Evolutionary conservation across 1,140 invertebrate genomes (phyloP).

Genomic region (Lordiphosa collinella): DNA sequence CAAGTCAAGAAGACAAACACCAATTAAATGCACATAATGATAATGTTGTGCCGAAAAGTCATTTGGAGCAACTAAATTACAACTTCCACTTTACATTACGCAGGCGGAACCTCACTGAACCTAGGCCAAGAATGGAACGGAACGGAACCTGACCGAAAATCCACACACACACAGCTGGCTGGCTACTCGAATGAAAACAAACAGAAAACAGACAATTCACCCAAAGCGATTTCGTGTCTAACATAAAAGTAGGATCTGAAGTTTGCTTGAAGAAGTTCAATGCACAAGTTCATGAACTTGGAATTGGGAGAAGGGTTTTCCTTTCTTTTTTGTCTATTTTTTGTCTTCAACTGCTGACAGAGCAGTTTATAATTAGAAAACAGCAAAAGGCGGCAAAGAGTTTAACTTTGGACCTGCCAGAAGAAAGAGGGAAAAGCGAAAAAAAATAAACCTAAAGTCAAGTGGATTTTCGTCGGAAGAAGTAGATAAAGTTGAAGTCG

Average conservation of each 20-base stretch:
- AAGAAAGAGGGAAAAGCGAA: constrained; percentile 39
- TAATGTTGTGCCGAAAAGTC: constrained; percentile 77
- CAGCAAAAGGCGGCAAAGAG: constrained; percentile 27
- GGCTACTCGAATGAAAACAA: constrained; percentile 72
- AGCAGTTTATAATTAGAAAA: constrained; percentile 75
- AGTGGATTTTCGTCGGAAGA: constrained; percentile 67
- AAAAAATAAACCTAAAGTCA: constrained; percentile 41
- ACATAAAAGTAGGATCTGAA: constrained; percentile 39
- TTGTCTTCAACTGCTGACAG: constrained; percentile 48
- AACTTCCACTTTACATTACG: constrained; percentile 74
- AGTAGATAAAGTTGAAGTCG: constrained; percentile 49
- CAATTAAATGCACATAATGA: constrained; percentile 76
- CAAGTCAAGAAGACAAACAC: constrained; percentile 60
- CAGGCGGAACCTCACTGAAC: constrained; percentile 35
- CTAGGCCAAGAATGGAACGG: constrained; percentile 17
- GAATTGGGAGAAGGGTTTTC: constrained; percentile 52
- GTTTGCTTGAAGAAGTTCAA: constrained; percentile 66
- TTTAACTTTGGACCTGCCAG: constrained; percentile 43
- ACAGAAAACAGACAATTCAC: constrained; percentile 21
- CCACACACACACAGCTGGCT: constrained; percentile 58
- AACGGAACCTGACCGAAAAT: constrained; percentile 50
- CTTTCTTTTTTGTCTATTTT: constrained; percentile 12
- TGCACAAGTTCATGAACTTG: constrained; percentile 76
- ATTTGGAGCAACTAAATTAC: constrained; percentile 74
- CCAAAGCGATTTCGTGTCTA: constrained; percentile 35